A percentile compares a stretch with the other conserved stretches of the same genome.
These are phyloP conservation scores for Chironomus tepperi DNA, from an alignment of 1,140 invertebrate species.

Conservation along the genomic window DNA sequence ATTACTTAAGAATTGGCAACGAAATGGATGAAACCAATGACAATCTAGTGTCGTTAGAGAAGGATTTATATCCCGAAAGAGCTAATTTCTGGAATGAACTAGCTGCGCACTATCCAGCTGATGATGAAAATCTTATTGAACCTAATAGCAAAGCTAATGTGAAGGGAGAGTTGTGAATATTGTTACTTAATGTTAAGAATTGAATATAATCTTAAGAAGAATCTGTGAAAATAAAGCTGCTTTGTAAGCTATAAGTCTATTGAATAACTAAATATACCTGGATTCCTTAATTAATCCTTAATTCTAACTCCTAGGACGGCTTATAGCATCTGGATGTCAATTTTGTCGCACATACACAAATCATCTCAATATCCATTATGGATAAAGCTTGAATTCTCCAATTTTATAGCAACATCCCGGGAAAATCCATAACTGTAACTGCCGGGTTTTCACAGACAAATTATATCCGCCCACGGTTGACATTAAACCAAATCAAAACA, in stretches of 20 bases:
- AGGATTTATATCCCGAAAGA: conserved; percentile 12
- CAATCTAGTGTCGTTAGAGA: neutral
- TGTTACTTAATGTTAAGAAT: neutral
- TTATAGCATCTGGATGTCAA: too few species aligned
- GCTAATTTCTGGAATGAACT: conserved; percentile 25
- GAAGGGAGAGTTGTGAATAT: neutral
- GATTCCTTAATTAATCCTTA: too few species aligned
- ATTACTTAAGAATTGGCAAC: conserved; percentile 41
- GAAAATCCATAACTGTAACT: too few species aligned
- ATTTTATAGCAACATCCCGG: too few species aligned
- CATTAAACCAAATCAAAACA: too few species aligned
- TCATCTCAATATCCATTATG: too few species aligned
- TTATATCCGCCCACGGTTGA: too few species aligned
- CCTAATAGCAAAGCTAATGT: neutral
- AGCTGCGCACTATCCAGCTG: conserved; percentile 18
- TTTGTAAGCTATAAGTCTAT: neutral
- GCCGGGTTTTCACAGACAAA: too few species aligned
- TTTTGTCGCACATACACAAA: too few species aligned
- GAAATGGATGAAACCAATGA: neutral
- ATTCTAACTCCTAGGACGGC: too few species aligned
- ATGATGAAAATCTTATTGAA: neutral
- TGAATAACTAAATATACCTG: too few species aligned
- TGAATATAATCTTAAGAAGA: neutral
- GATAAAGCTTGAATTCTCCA: too few species aligned
- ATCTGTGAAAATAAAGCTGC: neutral